Percentiles rank a stretch among this genome's conserved stretches.
Evolutionary conservation across 1,140 invertebrate genomes (phyloP).

Genomic region (Aphidius gifuensis): DNA sequence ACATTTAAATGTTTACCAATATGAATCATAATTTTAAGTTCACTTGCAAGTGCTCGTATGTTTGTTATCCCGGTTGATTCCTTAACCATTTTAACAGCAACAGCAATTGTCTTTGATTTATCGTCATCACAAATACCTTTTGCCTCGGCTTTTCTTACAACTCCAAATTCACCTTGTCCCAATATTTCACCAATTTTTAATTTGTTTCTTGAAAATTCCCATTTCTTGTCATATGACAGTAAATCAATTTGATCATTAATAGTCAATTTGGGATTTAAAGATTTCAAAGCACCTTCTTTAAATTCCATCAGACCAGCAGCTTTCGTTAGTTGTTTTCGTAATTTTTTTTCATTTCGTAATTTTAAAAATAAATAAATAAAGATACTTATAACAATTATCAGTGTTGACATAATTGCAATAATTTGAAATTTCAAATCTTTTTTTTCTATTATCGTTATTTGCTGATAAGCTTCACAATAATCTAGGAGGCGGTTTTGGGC

Average conservation of each 20-base stretch:
- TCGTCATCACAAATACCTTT: conserved; percentile 73
- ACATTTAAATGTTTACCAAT: conserved; percentile 92
- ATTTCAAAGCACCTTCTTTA: conserved; percentile 73
- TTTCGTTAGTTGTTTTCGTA: conserved; percentile 62
- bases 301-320: conserved; percentile 69
- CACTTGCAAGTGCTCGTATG: conserved; percentile 79
- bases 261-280: conserved; percentile 83
- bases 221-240: conserved; percentile 85
- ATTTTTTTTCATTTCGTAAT: conserved; percentile 57
- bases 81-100: conserved; percentile 87
- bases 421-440: conserved; percentile 34
- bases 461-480: conserved; percentile 31
- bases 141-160: conserved; percentile 85
- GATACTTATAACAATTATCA: conserved; percentile 48
- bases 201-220: conserved; percentile 84
- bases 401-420: conserved; percentile 53
- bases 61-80: conserved; percentile 69
- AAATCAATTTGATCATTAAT: conserved; percentile 89
- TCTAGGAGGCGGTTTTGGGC: conserved; percentile 44
- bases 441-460: conserved; percentile 49
- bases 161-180: conserved; percentile 88
- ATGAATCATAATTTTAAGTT: conserved; percentile 95
- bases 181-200: conserved; percentile 84
- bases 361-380: conserved; percentile 58
- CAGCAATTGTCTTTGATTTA: conserved; percentile 59